A percentile compares a stretch with the other conserved stretches of the same genome.
phyloP scores from a whole-genome alignment of 2,797 vertebrate genomes.

The Melanotaenia pygmaea region DNA sequence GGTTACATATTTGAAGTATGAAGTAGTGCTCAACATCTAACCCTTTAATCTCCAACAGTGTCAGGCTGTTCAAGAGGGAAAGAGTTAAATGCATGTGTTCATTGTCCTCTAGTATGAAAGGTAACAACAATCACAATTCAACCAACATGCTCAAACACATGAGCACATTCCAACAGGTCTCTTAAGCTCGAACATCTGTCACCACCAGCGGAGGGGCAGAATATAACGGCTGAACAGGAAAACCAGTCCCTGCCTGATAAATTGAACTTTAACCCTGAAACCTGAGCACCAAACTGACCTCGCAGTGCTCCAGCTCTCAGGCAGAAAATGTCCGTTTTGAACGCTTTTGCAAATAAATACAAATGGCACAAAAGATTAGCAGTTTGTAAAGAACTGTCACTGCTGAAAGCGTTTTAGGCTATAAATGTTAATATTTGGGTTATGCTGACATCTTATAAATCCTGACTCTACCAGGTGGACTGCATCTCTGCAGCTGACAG shows the following conservation, averaged over 20 bases:
- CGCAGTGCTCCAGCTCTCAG: neutral
- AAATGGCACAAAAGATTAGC: conserved; percentile 24
- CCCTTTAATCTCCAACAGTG: neutral
- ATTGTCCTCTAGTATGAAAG: conserved; percentile 14
- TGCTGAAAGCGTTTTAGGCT: conserved; percentile 30
- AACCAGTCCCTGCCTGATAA: conserved; percentile 15
- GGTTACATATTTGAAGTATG: neutral
- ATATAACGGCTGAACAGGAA: conserved; percentile 12
- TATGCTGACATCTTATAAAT: conserved; percentile 20
- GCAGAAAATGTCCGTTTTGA: neutral
- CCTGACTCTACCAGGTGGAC: conserved; percentile 23
- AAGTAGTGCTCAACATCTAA: neutral
- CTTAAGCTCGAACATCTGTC: conserved; percentile 41
- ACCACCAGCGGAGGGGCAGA: conserved; percentile 14
- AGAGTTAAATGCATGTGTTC: conserved; percentile 15
- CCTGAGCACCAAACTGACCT: neutral
- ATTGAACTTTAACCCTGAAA: conserved; percentile 30
- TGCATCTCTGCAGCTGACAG: conserved; percentile 12
- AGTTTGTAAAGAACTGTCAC: conserved; percentile 32
- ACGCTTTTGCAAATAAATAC: conserved; percentile 4
- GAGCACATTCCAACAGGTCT: conserved; percentile 63
- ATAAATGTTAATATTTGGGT: conserved; percentile 39
- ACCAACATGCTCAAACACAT: conserved; percentile 59
- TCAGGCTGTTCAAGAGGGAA: neutral
- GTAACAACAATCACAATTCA: conserved; percentile 22